Base-by-base conservation (phyloP, 2,888 invertebrate species). In the Agrypnus murinus region DNA sequence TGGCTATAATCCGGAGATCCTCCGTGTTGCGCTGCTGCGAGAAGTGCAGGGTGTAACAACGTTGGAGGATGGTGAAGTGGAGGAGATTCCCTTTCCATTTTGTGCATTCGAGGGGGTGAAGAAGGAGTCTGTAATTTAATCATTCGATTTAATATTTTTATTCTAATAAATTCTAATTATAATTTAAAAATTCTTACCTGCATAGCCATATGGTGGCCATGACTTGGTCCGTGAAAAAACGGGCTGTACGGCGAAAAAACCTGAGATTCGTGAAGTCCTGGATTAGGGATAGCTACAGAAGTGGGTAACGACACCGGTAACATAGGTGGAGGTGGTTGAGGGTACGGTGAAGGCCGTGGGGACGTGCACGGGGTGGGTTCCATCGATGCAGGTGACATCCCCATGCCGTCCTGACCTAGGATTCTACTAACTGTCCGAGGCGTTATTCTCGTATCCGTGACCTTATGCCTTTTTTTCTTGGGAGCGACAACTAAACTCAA, bases 391-490 rank as follows among this genome's bases (percentile, higher is more conserved):
- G 91, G 90, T 71, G 92, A 92, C 79, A 92, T 92, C 64, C 92
- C 92, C 79, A 91, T 90, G 53, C 93, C 93, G 79, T 95, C 95
- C 84, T 93, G 93, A 12, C 85, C 95, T 79, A 96, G 86, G 77
- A 96, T 92, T 76, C 96, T 89, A 84, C 95, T 95, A 50, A 96
- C 95, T 57, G 96, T 95, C 76, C 96, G 90, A 17, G 96, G 96
- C 34, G 96, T 96, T 78, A 97, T 95, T 78, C 97, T 89, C 64
- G 96, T 96, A 83, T 97, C 97, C 38, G 98, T 98, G 81, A 97
- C 95, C 93, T 98, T 98, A 84, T 98, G 97, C 65, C 98, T 90
- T 87, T 97, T 98, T 89, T 97, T 98, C 87, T 97, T 97, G 1
- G 96, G 95, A 53, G 95, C 95, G 78, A 98, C 96, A 69, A 98